Evolutionary conservation across 2,113 vertebrate species (phyloP).

Genomic region (Gopherus flavomarginatus): DNA sequence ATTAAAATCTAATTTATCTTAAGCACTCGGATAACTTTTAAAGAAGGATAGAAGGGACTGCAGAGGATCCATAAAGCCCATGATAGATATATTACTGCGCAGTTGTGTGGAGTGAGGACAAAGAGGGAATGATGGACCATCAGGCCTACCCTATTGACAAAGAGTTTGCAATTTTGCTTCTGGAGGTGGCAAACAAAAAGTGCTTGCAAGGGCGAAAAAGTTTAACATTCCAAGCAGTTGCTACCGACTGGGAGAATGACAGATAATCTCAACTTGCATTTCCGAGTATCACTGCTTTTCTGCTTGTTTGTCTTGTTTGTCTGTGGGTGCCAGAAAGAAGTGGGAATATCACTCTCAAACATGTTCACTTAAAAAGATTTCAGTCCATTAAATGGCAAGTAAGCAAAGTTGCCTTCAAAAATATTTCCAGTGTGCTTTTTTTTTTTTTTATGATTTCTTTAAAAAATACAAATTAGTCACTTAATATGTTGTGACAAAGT

Average conservation of each 20-base stretch:
- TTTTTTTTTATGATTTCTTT: not conserved
- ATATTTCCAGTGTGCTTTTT: not conserved
- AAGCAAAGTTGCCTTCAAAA: not conserved
- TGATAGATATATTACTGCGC: not conserved
- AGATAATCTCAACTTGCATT: slow-evolving; percentile 50
- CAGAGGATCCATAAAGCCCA: not conserved
- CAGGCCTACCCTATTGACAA: not conserved
- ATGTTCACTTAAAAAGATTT: not conserved
- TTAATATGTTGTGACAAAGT: not conserved
- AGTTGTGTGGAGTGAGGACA: not conserved
- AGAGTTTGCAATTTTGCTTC: not conserved
- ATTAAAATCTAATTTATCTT: not conserved
- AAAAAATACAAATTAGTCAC: not conserved
- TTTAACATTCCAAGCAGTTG: slow-evolving; percentile 38
- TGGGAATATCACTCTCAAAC: not conserved
- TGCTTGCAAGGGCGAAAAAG: not conserved
- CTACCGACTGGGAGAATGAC: not conserved
- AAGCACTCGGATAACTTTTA: not conserved
- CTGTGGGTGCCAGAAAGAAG: not conserved
- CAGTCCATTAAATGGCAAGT: slow-evolving; percentile 10
- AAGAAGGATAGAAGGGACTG: not conserved
- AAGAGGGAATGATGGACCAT: not conserved
- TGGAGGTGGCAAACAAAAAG: not conserved
- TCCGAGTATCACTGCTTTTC: slow-evolving; percentile 30
- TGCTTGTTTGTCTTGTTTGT: slow-evolving; percentile 54